Evolutionary conservation across 2,888 invertebrate species (phyloP), one percentile per base, ranked within the genome.

Genomic region (Furcula furcula): DNA sequence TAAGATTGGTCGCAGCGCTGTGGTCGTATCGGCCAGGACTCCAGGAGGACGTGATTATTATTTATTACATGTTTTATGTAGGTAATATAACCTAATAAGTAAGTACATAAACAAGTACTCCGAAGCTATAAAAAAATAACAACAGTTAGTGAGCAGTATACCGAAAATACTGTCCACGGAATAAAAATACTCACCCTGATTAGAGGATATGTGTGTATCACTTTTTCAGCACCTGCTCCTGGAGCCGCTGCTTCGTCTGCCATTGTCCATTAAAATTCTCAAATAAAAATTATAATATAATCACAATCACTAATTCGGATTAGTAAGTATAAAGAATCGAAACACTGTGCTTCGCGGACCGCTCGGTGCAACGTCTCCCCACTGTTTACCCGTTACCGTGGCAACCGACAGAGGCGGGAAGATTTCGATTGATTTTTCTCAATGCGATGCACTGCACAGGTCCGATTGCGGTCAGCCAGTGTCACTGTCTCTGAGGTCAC

Each of bases 201-300:
- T 36, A 97, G 82, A 20, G 97, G 95, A 90, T 97, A 96, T 2
- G 94, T 94, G 64, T 95, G 94, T 37, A 94, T 81, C 32, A 93
- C 89, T 88, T 94, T 94, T 68, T 94, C 94, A 30, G 88, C 77
- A 21, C 86, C 87, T 6, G 79, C 86, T 26, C 81, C 83, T 29
- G 81, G 72, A 4, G 70, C 65, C 7, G 73, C 63, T 14, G 52
- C 63, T 34, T 86, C 87, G 1, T 87, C 87, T 29, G 70, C 88
- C 87, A 87, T 87, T 18, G 39, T 69, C 46, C 36, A 55, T 47
- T n/a, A 39, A 46, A 57, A 45, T 26, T 41, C 26, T 30, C 35
- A 34, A 38, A 40, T 31, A 27, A 18, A 28, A 25, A 31, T 13
- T 13, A 26, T 23, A 15, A 36, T 7, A 34, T 12, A 11, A n/a